Percentiles rank a stretch among this genome's conserved stretches.
These are phyloP conservation scores for Engraulis encrasicolus DNA, from an alignment of 2,113 vertebrate genomes.

Conservation along the genomic window DNA sequence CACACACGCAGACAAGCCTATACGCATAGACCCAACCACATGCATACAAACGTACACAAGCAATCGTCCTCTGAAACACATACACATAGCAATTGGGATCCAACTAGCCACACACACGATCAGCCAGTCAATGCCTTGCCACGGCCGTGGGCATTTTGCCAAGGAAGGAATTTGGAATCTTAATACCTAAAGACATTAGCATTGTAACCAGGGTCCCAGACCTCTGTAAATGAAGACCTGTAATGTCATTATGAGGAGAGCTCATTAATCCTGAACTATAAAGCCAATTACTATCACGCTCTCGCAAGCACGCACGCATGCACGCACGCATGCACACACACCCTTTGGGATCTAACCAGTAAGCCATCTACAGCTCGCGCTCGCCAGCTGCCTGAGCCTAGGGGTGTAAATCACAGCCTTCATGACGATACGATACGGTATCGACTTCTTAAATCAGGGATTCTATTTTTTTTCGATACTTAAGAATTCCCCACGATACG, in stretches of 20 bases:
- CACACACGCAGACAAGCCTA: background rate
- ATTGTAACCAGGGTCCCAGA: background rate
- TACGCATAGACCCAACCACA: background rate
- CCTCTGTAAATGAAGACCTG: constrained; percentile 21
- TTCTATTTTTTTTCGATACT: too few relatives aligned
- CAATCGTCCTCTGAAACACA: background rate
- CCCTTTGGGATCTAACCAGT: constrained; percentile 4
- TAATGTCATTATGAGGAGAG: constrained; percentile 26
- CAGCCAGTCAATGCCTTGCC: background rate
- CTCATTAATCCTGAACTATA: constrained; percentile 35
- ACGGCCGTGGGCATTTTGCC: background rate
- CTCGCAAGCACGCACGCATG: too few relatives aligned
- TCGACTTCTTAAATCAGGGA: too few relatives aligned
- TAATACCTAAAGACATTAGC: background rate
- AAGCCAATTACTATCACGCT: constrained; percentile 30
- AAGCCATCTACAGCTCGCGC: background rate
- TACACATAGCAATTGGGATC: too few relatives aligned
- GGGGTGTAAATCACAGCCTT: too few relatives aligned
- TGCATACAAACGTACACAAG: background rate
- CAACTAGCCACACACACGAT: background rate
- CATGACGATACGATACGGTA: too few relatives aligned
- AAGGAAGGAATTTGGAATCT: constrained; percentile 18
- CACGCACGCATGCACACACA: constrained; percentile 22
- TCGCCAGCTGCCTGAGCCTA: too few relatives aligned
- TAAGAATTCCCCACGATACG: too few relatives aligned